These are phyloP conservation scores for Phaethon lepturus DNA, from an alignment of 2,113 vertebrate genomes.

Conservation along the genomic window DNA sequence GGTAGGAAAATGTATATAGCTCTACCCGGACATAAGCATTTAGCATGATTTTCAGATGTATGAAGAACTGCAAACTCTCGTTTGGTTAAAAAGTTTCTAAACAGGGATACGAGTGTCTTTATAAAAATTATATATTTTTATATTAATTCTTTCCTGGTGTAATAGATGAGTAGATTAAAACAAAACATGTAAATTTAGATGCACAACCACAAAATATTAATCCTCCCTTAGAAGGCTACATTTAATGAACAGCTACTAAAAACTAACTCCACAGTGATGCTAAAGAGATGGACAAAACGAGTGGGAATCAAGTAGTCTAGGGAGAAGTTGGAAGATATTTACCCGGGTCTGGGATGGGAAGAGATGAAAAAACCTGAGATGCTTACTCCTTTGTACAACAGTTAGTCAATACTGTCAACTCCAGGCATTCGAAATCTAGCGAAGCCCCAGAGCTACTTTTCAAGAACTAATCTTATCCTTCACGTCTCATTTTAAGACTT, in stretches of 20 bases:
- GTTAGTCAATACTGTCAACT: background rate
- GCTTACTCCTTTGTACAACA: background rate
- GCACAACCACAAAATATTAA: background rate
- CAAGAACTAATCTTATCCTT: background rate
- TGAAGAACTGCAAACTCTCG: background rate
- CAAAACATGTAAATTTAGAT: background rate
- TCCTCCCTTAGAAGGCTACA: background rate
- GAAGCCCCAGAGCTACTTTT: background rate
- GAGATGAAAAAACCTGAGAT: background rate
- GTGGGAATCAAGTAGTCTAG: background rate
- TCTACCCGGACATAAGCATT: rapidly evolving
- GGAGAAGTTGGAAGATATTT: background rate
- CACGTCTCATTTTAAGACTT: background rate
- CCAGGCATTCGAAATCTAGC: background rate
- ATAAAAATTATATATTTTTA: background rate
- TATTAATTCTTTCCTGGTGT: background rate
- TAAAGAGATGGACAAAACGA: background rate
- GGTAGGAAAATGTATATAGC: background rate
- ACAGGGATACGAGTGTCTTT: background rate
- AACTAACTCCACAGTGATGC: background rate
- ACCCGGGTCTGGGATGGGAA: background rate
- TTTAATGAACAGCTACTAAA: background rate
- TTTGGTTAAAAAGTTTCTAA: background rate
- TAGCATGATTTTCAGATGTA: rapidly evolving
- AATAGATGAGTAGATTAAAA: background rate